Conservation (phyloP, 23 tunicate genomes). For the Halocynthia aurantium region DNA sequence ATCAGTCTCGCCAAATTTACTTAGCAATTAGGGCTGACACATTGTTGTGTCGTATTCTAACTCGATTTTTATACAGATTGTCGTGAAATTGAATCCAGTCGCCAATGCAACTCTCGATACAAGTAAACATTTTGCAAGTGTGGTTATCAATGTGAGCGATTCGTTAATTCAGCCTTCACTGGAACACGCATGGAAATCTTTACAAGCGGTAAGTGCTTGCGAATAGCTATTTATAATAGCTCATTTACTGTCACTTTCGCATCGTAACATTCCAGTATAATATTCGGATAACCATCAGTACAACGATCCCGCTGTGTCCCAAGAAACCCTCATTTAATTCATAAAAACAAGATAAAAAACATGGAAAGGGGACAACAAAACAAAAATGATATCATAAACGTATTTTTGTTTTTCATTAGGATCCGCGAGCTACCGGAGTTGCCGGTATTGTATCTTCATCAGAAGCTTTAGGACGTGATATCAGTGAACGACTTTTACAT, state of each 20-base stretch:
- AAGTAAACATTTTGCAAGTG: constrained; percentile 42
- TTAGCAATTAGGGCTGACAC: too few species aligned
- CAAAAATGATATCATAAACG: neutral
- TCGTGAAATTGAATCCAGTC: constrained; percentile 61
- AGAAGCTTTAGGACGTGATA: constrained; percentile 36
- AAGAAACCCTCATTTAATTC: too few species aligned
- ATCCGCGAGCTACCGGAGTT: constrained; percentile 57
- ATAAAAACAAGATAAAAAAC: neutral
- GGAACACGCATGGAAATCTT: constrained; percentile 43
- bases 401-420: constrained; percentile 23
- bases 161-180: constrained; percentile 33
- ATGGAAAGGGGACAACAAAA: neutral
- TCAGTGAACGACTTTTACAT: constrained; percentile 40
- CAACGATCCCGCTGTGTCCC: too few species aligned
- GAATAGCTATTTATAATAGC: too few species aligned
- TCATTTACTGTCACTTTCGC: too few species aligned
- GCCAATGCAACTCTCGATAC: constrained; percentile 42
- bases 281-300: too few species aligned
- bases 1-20: too few species aligned
- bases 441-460: constrained; percentile 77
- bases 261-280: too few species aligned
- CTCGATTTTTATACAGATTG: constrained; percentile 22
- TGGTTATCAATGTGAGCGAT: constrained; percentile 63
- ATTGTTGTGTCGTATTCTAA: neutral
- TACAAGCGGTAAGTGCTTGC: constrained; percentile 39